Conservation (phyloP, 2,888 invertebrate species). For the Anthrax anthrax region DNA sequence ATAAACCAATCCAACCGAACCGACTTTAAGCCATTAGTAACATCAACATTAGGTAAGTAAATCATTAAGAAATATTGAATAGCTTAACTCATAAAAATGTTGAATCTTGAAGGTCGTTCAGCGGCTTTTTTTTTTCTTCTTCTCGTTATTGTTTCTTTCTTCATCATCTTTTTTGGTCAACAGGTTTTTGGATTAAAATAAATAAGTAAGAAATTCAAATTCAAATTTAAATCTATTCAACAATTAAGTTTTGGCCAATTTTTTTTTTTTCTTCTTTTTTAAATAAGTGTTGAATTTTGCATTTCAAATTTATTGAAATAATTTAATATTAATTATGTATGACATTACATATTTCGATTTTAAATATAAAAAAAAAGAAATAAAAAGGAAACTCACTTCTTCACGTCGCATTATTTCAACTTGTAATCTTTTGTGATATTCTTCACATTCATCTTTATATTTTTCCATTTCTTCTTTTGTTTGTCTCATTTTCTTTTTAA, state of each 20-base stretch:
- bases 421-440: constrained; percentile 87
- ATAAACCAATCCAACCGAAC: too few species aligned
- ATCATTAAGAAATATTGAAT: too few species aligned
- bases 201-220: constrained; percentile 18
- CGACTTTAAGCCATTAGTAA: too few species aligned
- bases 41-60: too few species aligned
- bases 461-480: constrained; percentile 98
- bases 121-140: neutral
- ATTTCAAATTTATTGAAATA: too few species aligned
- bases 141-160: too few species aligned
- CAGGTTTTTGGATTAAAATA: constrained; percentile 11
- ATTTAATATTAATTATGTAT: too few species aligned
- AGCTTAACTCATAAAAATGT: neutral
- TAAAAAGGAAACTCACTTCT: constrained; percentile 70
- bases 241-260: too few species aligned
- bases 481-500: constrained; percentile 99
- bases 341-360: too few species aligned
- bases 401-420: constrained; percentile 91
- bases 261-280: too few species aligned
- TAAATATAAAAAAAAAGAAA: constrained; percentile 15
- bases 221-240: constrained; percentile 87
- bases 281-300: too few species aligned
- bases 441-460: constrained; percentile 95
- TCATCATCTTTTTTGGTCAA: neutral
- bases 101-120: neutral